A percentile compares a stretch with the other conserved stretches of the same genome.
Conservation (phyloP, 35 echinoderm and acorn worm species). For the Heliocidaris erythrogramma region DNA sequence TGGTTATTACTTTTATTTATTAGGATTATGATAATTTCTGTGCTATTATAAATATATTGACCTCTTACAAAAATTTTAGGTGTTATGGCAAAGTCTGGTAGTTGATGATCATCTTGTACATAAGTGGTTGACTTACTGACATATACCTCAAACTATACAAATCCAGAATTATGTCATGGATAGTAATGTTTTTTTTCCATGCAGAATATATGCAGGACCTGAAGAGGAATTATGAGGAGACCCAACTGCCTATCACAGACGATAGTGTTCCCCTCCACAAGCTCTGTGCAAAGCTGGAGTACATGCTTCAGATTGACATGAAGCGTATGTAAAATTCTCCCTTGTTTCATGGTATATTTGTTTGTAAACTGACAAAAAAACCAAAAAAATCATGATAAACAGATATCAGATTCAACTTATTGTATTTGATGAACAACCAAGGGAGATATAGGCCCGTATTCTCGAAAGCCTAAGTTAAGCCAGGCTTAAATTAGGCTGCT, state of each 20-base stretch:
- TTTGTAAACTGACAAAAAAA: background rate
- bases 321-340: conserved; percentile 59
- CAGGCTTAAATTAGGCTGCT: too few species aligned
- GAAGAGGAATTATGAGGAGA: conserved; percentile 76
- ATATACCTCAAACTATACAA: background rate
- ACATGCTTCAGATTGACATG: conserved; percentile 90
- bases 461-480: too few species aligned
- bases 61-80: background rate
- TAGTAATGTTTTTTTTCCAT: background rate
- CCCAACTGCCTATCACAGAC: conserved; percentile 76
- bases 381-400: background rate
- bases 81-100: background rate
- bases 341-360: background rate
- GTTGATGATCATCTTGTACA: background rate
- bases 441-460: too few species aligned
- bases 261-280: conserved; percentile 83
- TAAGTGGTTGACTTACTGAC: background rate
- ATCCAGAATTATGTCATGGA: background rate
- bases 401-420: background rate
- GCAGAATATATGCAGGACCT: conserved; percentile 78
- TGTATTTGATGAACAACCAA: too few species aligned
- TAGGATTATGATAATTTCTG: background rate
- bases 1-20: too few species aligned
- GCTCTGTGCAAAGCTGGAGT: conserved; percentile 95
- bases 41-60: background rate